Evolutionary conservation across 2,888 invertebrate genomes (phyloP), one percentile per base, ranked within the genome.

Genomic region (Adelognathus sp.): DNA sequence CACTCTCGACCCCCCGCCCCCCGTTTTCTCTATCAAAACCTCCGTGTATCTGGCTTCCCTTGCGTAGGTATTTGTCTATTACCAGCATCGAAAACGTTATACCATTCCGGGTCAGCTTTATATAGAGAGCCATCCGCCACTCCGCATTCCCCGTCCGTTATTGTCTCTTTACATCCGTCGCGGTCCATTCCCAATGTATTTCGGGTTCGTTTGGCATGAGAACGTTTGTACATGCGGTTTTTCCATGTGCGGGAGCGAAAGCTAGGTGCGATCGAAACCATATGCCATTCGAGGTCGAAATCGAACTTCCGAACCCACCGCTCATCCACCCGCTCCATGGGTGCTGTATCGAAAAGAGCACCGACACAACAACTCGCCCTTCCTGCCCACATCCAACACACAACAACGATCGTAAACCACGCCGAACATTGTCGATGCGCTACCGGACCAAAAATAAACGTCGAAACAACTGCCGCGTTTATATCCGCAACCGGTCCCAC

Each of bases 321-420:
- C 29, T 56, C 21, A 21, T 11, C 9, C 18, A 11, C 9, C 14
- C 54, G 24, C 24, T 33, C 7, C 27, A n/a, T n/a, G n/a, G n/a
- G 60, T 9, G 60, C 36, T 66, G 70, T 79, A 79, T 75, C 74
- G n/a, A 61, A 70, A 75, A 75, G 61, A 41, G 60, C 31, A 63
- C 76, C 52, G 67, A 29, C 69, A 58, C 64, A 29, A 36, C 21
- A 16, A 41, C 52, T 46, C 36, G 24, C 36, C 36, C 66, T 74
- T 66, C 50, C 66, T 56, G 33, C 75, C 79, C 79, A 67, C 67
- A 79, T 75, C 67, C 71, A 69, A 69, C 63, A 66, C 61, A 69
- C 69, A 78, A 78, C 79, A 67, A 81, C 71, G 79, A 79, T 76
- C 81, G 79, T 81, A 81, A 81, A 81, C 81, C 81, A 81, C 79